Conservation (phyloP, 2,888 invertebrate genomes). For the Cepaea hortensis region DNA sequence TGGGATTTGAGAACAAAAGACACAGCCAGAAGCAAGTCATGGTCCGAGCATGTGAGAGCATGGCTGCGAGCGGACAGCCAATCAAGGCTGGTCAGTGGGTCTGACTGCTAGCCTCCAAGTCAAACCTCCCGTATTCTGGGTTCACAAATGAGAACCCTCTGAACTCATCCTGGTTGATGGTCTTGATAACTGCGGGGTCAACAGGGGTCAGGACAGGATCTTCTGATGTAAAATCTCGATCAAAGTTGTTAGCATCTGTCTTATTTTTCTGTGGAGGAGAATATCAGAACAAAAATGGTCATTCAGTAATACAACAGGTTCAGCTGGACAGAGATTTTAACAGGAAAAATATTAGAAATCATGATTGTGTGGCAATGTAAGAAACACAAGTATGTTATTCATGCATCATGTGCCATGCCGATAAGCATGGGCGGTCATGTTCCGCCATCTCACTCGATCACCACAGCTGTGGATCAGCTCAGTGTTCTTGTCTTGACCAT, state of each 20-base stretch:
- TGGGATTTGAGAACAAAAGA: background rate
- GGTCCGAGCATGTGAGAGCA: constrained; percentile 25
- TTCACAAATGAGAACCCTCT: constrained; percentile 97
- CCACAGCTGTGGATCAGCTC: no score
- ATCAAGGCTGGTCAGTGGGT: constrained; percentile 31
- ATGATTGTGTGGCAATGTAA: no score
- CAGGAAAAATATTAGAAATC: background rate
- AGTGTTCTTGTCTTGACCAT: no score
- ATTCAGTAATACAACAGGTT: background rate
- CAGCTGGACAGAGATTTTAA: background rate
- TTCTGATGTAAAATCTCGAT: constrained; percentile 99
- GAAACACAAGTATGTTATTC: no score
- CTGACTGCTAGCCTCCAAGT: constrained; percentile 51
- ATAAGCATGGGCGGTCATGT: no score
- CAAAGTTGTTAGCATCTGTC: constrained; percentile 98
- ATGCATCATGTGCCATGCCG: no score
- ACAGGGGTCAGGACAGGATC: constrained; percentile 97
- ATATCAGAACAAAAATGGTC: no score
- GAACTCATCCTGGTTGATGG: constrained; percentile 99
- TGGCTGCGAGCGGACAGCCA: constrained; percentile 36
- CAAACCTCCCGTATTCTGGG: constrained; percentile 82
- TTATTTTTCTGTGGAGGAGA: constrained; percentile 86
- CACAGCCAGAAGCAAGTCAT: constrained; percentile 10
- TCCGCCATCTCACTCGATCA: no score
- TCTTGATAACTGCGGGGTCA: constrained; percentile 86